Evolutionary conservation across 1,140 invertebrate genomes (phyloP).

Genomic region (Vanessa tameamea): DNA sequence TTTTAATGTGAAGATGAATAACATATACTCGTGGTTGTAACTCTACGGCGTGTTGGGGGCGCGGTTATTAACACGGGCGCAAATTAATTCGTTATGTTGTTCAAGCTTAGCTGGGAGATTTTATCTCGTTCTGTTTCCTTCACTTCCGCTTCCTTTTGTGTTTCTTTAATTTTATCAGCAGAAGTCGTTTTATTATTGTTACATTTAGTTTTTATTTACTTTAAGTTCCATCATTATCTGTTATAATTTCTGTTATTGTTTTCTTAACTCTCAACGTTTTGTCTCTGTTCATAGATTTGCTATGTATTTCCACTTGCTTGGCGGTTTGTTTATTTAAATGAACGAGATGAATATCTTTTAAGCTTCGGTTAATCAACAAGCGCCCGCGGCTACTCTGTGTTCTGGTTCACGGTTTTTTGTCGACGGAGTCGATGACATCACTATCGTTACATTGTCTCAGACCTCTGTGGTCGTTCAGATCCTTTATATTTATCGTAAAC

Average conservation of each 20-base stretch:
- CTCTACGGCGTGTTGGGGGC: conserved; percentile 40
- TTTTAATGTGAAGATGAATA: conserved; percentile 49
- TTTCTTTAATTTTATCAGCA: conserved; percentile 17
- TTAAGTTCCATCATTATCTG: too few species aligned
- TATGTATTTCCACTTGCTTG: conserved; percentile 23
- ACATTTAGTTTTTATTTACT: too few species aligned
- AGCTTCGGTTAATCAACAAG: conserved; percentile 41
- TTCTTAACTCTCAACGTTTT: background rate
- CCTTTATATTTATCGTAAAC: background rate
- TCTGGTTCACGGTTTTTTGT: conserved; percentile 46
- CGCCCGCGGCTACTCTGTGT: conserved; percentile 45
- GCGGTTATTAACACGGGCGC: conserved; percentile 57
- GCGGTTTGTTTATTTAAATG: conserved; percentile 11
- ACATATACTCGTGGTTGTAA: conserved; percentile 40
- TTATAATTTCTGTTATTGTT: too few species aligned
- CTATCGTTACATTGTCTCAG: background rate
- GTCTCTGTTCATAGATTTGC: conserved; percentile 5
- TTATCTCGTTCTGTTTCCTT: conserved; percentile 55
- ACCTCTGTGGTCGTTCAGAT: too few species aligned
- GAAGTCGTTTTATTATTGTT: too few species aligned
- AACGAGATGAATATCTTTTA: conserved; percentile 46
- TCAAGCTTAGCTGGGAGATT: conserved; percentile 47
- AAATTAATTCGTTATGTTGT: conserved; percentile 25
- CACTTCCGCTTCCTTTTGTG: conserved; percentile 26
- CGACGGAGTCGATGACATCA: conserved; percentile 10